A percentile compares a stretch with the other conserved stretches of the same genome.
phyloP scores from a whole-genome alignment of 2,797 vertebrate species.

The Melanotaenia pygmaea region DNA sequence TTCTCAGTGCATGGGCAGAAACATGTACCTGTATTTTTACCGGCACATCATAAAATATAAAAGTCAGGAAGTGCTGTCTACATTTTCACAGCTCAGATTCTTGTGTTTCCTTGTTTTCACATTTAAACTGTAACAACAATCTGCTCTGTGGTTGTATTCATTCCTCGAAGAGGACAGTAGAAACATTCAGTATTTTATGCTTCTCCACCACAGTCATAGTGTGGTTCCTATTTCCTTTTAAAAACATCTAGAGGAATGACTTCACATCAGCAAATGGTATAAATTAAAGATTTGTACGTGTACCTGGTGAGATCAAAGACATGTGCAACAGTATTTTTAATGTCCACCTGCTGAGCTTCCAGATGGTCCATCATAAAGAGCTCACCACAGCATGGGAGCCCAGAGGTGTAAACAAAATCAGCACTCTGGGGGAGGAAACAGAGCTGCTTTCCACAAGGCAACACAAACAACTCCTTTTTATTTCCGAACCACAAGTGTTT shows the following conservation, averaged over 20 bases:
- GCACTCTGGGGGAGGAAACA: constrained; percentile 14
- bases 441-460: constrained; percentile 27
- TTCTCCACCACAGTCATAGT: constrained; percentile 38
- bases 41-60: constrained; percentile 20
- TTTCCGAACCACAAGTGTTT: constrained; percentile 11
- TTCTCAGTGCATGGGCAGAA: constrained; percentile 8
- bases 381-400: constrained; percentile 25
- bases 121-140: constrained; percentile 31
- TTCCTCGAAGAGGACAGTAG: constrained; percentile 32
- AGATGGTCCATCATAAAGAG: constrained; percentile 8
- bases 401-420: constrained; percentile 8
- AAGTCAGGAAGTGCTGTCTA: constrained; percentile 19
- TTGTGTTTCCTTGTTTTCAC: constrained; percentile 39
- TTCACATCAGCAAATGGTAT: constrained; percentile 26
- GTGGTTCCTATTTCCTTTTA: constrained; percentile 2
- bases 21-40: constrained; percentile 9
- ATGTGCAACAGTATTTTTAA: constrained; percentile 17
- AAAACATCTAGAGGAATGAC: neutral
- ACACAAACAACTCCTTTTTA: constrained; percentile 28
- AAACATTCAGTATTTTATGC: constrained; percentile 48
- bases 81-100: constrained; percentile 52
- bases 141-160: constrained; percentile 48
- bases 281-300: constrained; percentile 8
- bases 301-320: constrained; percentile 40
- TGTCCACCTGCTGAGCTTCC: constrained; percentile 34